These are phyloP conservation scores for Carabus problematicus DNA, from an alignment of 2,888 invertebrate species.

Conservation along the genomic window DNA sequence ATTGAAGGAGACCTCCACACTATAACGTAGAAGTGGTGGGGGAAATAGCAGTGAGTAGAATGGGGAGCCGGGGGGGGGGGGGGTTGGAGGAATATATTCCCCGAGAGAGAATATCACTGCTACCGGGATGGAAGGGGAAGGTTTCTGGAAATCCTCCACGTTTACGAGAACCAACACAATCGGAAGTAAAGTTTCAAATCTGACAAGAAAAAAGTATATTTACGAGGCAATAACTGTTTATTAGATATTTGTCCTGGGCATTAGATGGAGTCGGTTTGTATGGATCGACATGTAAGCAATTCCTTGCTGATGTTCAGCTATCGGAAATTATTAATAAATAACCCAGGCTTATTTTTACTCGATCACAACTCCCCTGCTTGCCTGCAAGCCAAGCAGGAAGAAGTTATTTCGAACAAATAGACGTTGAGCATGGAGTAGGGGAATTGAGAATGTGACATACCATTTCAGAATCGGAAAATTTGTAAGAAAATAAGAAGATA, in stretches of 20 bases:
- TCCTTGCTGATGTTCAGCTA: constrained; percentile 7
- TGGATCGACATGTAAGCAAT: constrained; percentile 17
- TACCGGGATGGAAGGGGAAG: not conserved
- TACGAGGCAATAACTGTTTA: constrained; percentile 37
- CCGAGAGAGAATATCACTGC: constrained; percentile 1
- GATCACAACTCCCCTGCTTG: too few species aligned
- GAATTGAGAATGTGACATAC: too few species aligned
- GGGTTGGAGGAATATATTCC: not conserved
- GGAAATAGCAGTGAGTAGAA: not conserved
- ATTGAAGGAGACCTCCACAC: not conserved
- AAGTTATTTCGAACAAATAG: not conserved
- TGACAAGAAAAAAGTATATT: constrained; percentile 30
- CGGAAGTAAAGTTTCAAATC: constrained; percentile 28
- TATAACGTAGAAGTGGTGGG: not conserved
- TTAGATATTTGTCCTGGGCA: constrained; percentile 35
- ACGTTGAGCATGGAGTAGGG: too few species aligned
- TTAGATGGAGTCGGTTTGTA: constrained; percentile 7
- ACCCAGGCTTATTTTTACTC: constrained; percentile 1
- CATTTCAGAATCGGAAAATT: too few species aligned
- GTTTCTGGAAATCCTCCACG: constrained; percentile 1
- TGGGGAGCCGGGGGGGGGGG: not conserved
- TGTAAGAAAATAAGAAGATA: too few species aligned
- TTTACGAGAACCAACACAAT: constrained; percentile 31
- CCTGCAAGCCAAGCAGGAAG: not conserved
- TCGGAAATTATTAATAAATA: constrained; percentile 38